These are phyloP conservation scores for Callorhinus ursinus DNA, from an alignment of 2,113 vertebrate species.

Conservation along the genomic window DNA sequence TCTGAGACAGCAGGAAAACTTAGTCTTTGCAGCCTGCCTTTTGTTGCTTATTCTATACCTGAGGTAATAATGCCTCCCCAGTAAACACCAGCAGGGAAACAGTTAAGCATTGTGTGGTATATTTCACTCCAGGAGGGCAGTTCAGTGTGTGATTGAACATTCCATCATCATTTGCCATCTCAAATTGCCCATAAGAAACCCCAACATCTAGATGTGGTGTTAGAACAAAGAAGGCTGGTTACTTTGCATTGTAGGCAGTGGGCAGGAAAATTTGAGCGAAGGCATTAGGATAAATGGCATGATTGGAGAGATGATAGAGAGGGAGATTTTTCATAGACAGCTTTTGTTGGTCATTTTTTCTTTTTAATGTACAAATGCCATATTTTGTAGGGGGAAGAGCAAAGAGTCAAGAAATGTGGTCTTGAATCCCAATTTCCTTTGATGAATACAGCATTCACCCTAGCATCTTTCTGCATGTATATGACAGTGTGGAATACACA, in stretches of 20 bases:
- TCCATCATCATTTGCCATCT: slow-evolving; percentile 73
- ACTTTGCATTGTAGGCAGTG: slow-evolving; percentile 50
- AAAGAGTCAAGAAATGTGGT: slow-evolving; percentile 34
- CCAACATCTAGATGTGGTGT: slow-evolving; percentile 47
- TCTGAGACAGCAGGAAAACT: slow-evolving; percentile 8
- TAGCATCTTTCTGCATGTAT: neutral
- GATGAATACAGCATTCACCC: neutral
- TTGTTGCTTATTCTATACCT: neutral
- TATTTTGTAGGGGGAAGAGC: slow-evolving; percentile 12
- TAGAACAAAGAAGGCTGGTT: slow-evolving; percentile 61
- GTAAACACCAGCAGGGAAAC: neutral
- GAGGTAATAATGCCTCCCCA: neutral
- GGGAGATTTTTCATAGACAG: slow-evolving; percentile 73
- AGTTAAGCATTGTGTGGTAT: slow-evolving; percentile 44
- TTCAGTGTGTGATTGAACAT: slow-evolving; percentile 57
- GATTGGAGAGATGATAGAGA: slow-evolving; percentile 71
- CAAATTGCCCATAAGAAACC: slow-evolving; percentile 69
- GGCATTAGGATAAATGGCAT: slow-evolving; percentile 78
- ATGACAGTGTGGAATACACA: neutral
- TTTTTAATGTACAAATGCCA: slow-evolving; percentile 39
- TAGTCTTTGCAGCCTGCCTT: slow-evolving; percentile 52
- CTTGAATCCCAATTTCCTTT: slow-evolving; percentile 44
- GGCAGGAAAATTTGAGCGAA: slow-evolving; percentile 71
- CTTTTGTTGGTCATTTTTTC: slow-evolving; percentile 71
- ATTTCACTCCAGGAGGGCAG: slow-evolving; percentile 62